phyloP scores from a whole-genome alignment of 2,113 vertebrate species.

The Cavia aperea region DNA sequence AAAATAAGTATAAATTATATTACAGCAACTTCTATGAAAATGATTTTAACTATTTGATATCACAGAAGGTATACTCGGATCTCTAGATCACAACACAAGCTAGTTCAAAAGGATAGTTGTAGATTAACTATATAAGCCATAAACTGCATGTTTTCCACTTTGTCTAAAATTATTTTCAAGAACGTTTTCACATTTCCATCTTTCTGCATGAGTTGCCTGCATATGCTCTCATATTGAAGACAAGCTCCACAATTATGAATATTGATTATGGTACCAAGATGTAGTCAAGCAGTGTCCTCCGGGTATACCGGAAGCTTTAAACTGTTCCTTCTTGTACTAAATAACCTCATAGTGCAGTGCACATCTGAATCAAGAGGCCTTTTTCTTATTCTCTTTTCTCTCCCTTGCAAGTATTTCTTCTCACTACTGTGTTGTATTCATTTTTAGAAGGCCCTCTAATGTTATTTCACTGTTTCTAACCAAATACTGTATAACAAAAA shows the following conservation, averaged over 20 bases:
- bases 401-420: not conserved
- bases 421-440: not conserved
- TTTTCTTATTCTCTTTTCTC: not conserved
- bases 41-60: not conserved
- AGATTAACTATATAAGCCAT: not conserved
- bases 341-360: not conserved
- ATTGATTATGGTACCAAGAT: not conserved
- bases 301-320: not conserved
- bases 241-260: not conserved
- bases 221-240: not conserved
- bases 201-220: not conserved
- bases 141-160: not conserved
- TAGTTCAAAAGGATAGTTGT: not conserved
- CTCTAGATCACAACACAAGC: not conserved
- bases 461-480: not conserved
- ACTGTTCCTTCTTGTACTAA: not conserved
- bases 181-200: not conserved
- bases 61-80: not conserved
- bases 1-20: slow-evolving; percentile 2
- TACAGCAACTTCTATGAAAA: not conserved
- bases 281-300: not conserved
- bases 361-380: not conserved
- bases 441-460: not conserved
- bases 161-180: not conserved
- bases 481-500: not conserved